phyloP scores from a whole-genome alignment of 2,113 vertebrate species.

The Phocoena phocoena region DNA sequence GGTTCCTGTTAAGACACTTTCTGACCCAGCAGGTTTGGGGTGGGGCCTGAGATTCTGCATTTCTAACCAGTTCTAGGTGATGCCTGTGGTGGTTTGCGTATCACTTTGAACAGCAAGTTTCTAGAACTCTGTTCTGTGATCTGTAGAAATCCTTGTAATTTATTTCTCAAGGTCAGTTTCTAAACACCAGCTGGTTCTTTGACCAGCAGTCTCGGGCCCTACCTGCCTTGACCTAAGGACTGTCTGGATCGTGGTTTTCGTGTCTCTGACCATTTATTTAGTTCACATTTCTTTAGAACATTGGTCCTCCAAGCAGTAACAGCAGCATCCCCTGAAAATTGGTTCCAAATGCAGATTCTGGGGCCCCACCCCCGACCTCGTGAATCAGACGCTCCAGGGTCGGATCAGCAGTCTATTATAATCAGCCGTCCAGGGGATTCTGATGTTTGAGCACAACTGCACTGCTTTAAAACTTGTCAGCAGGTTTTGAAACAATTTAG shows the following conservation, averaged over 20 bases:
- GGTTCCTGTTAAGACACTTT: neutral
- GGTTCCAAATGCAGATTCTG: neutral
- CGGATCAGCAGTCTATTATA: neutral
- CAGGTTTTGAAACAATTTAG: neutral
- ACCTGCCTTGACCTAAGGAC: neutral
- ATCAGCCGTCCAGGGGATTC: neutral
- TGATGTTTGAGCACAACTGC: neutral
- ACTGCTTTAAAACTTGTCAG: neutral
- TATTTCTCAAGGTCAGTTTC: neutral
- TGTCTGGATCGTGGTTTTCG: neutral
- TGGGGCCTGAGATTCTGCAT: neutral
- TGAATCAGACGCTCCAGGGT: neutral
- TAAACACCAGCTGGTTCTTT: neutral
- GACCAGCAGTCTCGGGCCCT: neutral
- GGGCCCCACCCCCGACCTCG: fast-evolving
- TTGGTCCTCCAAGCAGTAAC: neutral
- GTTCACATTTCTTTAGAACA: neutral
- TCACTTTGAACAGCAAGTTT: neutral
- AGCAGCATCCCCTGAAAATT: neutral
- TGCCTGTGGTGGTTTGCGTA: neutral
- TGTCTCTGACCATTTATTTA: neutral
- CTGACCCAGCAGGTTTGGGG: neutral
- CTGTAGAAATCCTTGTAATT: neutral
- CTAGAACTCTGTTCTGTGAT: neutral
- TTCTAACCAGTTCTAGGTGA: neutral